phyloP scores from a whole-genome alignment of 2,888 invertebrate species.

The Bellardia bayeri region DNA sequence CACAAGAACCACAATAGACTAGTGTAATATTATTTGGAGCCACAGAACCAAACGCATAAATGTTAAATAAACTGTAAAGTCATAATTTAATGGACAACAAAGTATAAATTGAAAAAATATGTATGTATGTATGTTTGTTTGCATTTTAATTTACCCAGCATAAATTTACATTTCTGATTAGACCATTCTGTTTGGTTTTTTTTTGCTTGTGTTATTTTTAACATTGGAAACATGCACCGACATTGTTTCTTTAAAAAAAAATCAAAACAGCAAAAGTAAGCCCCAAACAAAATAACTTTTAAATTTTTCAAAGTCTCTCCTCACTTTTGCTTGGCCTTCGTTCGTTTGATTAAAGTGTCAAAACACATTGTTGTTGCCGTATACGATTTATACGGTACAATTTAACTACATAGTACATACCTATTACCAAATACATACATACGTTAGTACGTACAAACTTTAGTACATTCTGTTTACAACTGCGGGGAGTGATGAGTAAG shows the following conservation, averaged over 20 bases:
- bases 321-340: background rate
- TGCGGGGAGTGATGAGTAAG: background rate
- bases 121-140: conserved; percentile 6
- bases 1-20: conserved; percentile 2
- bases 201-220: conserved; percentile 22
- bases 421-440: background rate
- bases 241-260: conserved; percentile 14
- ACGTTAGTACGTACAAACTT: background rate
- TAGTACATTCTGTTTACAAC: background rate
- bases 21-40: conserved; percentile 34
- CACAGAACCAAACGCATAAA: conserved; percentile 31
- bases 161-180: conserved; percentile 68
- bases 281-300: background rate
- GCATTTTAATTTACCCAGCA: conserved; percentile 51
- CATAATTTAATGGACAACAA: conserved; percentile 48
- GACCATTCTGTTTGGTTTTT: background rate
- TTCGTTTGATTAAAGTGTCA: conserved; percentile 22
- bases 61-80: conserved; percentile 35
- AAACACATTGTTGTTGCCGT: background rate
- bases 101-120: background rate
- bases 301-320: background rate
- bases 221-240: background rate
- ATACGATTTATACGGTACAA: background rate
- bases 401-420: background rate
- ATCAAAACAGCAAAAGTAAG: background rate